These are phyloP conservation scores for Oreochromis mossambicus DNA, from an alignment of 2,797 vertebrate species.

Conservation along the genomic window DNA sequence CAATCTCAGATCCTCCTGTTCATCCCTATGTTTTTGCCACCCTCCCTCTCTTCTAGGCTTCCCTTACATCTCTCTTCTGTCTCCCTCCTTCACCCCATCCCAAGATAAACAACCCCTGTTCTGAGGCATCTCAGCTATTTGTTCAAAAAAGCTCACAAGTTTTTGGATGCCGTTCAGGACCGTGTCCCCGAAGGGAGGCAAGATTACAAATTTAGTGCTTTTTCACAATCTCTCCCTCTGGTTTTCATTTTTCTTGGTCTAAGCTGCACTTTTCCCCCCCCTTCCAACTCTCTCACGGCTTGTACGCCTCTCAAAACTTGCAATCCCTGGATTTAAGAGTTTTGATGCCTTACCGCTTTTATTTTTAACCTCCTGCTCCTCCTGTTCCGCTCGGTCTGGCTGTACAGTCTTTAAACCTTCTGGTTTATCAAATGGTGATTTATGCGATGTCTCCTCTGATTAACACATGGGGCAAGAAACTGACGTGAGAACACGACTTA, in stretches of 20 bases:
- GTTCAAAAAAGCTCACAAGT: slow-evolving; percentile 51
- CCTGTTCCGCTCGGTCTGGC: neutral
- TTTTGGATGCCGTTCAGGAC: slow-evolving; percentile 67
- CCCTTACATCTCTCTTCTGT: slow-evolving; percentile 40
- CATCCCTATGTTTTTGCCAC: slow-evolving; percentile 11
- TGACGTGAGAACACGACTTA: slow-evolving; percentile 15
- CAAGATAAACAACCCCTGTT: slow-evolving; percentile 71
- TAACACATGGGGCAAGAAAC: slow-evolving; percentile 12
- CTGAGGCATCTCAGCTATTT: slow-evolving; percentile 74
- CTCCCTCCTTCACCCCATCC: slow-evolving; percentile 35
- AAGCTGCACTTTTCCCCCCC: neutral
- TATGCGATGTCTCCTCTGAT: slow-evolving; percentile 27
- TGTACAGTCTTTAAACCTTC: neutral
- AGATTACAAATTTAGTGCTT: slow-evolving; percentile 70
- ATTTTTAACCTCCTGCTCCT: neutral
- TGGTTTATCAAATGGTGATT: slow-evolving; percentile 17
- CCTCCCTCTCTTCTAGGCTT: slow-evolving; percentile 38
- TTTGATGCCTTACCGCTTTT: neutral
- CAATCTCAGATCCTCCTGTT: slow-evolving; percentile 25
- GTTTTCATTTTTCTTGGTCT: slow-evolving; percentile 47
- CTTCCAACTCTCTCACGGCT: slow-evolving; percentile 40
- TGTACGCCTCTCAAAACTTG: neutral
- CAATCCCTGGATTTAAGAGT: slow-evolving; percentile 10
- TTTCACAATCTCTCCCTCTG: slow-evolving; percentile 51
- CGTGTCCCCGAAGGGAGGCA: slow-evolving; percentile 66